Evolutionary conservation across 2,888 invertebrate species (phyloP), one percentile per base, ranked within the genome.

Genomic region (Peribatodes rhomboidaria): DNA sequence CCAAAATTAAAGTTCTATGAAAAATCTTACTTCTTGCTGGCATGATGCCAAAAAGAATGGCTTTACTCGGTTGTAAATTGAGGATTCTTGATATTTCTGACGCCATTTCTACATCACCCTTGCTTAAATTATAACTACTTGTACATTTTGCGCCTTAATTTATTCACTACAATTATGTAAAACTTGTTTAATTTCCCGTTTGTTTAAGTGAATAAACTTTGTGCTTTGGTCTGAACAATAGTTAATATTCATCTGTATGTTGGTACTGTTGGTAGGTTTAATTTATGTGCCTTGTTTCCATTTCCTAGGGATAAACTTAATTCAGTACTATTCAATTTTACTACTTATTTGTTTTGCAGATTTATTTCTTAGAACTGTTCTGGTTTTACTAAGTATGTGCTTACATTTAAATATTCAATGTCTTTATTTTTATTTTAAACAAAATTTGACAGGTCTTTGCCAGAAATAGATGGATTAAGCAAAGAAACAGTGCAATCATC

Each of bases 401-500:
- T 49, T 0, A 18, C 1, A 4, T 11, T 13, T 11, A n/a, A 35
- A 20, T 0, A 4, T 50, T n/a, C 9, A 10, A 2, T 18, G 7
- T 20, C 7, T 22, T 13, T 2, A 50, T 33, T 16, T 57, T 57
- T 58, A 46, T 41, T 9, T 27, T 31, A 41, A 18, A 7, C 31
- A 49, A 42, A 42, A 41, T 66, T 62, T 84, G 86, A 49, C 86
- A 97, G 98, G 92, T 98, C 98, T 84, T 95, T 99, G 83, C 99
- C 99, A 73, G 99, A 99, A 95, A 99, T 99, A 85, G 99, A 99
- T 93, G 99, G 99, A 73, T 94, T 99, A 78, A 99, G 98, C 93
- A 99, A 99, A 94, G 99, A 99, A 93, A 99, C 99, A 47, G 99
- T 99, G 44, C 94, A 99, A 73, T 98, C 98, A 71, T 99, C 99